A percentile compares a stretch with the other conserved stretches of the same genome.
phyloP scores from a whole-genome alignment of 2,888 invertebrate species.

The Rotaria sp. region DNA sequence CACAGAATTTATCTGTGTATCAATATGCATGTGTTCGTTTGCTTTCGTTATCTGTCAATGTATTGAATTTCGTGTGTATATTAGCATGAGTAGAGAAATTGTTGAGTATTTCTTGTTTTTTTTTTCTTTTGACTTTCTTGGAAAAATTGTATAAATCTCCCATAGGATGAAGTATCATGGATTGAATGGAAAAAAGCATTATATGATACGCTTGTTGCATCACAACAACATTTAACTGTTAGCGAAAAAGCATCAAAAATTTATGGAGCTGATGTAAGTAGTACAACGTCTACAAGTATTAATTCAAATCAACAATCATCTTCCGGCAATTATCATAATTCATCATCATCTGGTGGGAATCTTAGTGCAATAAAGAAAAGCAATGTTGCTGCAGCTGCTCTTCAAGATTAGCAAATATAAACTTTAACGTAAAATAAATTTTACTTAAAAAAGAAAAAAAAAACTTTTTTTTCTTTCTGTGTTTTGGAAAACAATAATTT shows the following conservation, averaged over 20 bases:
- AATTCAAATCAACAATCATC: background rate
- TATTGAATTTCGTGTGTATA: too few species aligned
- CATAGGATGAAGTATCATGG: constrained; percentile 41
- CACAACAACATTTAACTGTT: constrained; percentile 40
- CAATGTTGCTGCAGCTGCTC: background rate
- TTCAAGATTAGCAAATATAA: background rate
- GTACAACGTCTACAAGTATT: background rate
- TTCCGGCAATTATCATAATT: background rate
- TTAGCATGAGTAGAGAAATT: too few species aligned
- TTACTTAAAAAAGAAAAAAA: background rate
- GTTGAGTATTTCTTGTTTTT: too few species aligned
- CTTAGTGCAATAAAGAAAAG: background rate
- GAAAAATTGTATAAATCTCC: background rate
- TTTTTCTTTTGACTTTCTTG: background rate
- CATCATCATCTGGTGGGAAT: background rate
- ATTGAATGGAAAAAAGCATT: constrained; percentile 41
- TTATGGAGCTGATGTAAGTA: constrained; percentile 40
- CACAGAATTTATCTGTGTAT: too few species aligned
- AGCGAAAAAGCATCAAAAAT: constrained; percentile 41
- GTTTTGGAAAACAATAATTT: background rate
- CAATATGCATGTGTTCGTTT: too few species aligned
- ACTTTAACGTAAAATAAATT: too few species aligned
- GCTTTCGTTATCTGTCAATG: too few species aligned
- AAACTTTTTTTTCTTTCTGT: background rate
- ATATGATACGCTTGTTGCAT: constrained; percentile 39